A percentile compares a stretch with the other conserved stretches of the same genome.
phyloP scores from a whole-genome alignment of 1,140 invertebrate genomes.

The Cyclina sinensis region DNA sequence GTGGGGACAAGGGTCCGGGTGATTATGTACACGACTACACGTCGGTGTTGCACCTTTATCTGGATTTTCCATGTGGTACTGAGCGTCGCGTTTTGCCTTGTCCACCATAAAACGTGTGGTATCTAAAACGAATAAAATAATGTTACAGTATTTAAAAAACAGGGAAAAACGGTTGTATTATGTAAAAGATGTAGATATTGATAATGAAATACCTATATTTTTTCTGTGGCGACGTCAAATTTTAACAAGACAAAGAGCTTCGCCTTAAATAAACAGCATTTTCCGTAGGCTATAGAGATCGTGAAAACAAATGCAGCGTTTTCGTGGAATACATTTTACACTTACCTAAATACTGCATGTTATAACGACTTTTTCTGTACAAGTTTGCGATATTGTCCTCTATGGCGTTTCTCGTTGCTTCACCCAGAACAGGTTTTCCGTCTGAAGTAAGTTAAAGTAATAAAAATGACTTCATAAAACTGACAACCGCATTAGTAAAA shows the following conservation, averaged over 20 bases:
- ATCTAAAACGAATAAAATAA: neutral
- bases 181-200: no score
- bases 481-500: neutral
- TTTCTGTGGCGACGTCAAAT: no score
- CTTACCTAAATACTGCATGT: neutral
- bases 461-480: neutral
- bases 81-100: conserved; percentile 9
- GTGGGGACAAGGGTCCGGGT: conserved; percentile 46
- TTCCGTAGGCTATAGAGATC: no score
- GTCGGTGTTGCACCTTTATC: neutral
- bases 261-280: no score
- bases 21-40: conserved; percentile 37
- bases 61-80: neutral
- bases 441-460: neutral
- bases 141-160: no score
- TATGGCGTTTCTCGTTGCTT: conserved; percentile 25
- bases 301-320: no score
- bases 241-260: no score
- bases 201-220: no score
- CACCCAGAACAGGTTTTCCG: neutral
- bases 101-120: neutral
- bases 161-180: no score
- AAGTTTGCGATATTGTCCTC: neutral
- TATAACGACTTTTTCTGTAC: conserved; percentile 15
- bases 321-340: neutral